phyloP scores from a whole-genome alignment of 2,888 invertebrate genomes.

The Troides helena region DNA sequence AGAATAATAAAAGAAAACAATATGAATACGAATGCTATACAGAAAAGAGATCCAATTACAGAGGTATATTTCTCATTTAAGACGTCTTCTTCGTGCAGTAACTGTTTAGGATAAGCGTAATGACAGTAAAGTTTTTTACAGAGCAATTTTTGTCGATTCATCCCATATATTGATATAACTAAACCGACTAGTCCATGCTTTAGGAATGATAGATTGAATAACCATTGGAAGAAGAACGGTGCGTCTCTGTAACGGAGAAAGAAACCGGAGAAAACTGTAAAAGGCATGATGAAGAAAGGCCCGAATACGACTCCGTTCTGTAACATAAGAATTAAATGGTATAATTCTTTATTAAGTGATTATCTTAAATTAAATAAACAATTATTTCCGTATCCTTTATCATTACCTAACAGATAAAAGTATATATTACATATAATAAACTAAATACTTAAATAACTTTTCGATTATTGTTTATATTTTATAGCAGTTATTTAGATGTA shows the following conservation, averaged over 20 bases:
- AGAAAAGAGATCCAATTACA: constrained; percentile 83
- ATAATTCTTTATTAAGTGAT: background rate
- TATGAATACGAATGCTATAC: constrained; percentile 82
- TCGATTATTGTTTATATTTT: background rate
- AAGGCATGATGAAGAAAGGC: constrained; percentile 92
- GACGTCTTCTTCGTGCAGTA: constrained; percentile 89
- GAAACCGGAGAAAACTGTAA: constrained; percentile 95
- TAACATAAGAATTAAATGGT: constrained; percentile 22
- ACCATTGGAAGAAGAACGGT: constrained; percentile 88
- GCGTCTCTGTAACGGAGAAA: constrained; percentile 92
- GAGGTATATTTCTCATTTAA: constrained; percentile 82
- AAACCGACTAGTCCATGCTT: constrained; percentile 94
- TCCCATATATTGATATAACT: constrained; percentile 90
- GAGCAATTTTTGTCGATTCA: constrained; percentile 85
- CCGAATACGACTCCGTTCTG: constrained; percentile 95
- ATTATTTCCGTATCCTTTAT: background rate
- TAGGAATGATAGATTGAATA: constrained; percentile 93
- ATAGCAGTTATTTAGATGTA: background rate
- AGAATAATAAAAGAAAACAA: constrained; percentile 84
- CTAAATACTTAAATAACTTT: background rate
- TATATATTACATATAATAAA: too few species aligned
- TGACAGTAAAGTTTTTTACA: constrained; percentile 90
- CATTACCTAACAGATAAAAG: background rate
- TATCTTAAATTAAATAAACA: background rate
- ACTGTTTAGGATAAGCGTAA: constrained; percentile 83